Conservation (phyloP, 2,888 invertebrate species). For the Lycaena phlaeas region DNA sequence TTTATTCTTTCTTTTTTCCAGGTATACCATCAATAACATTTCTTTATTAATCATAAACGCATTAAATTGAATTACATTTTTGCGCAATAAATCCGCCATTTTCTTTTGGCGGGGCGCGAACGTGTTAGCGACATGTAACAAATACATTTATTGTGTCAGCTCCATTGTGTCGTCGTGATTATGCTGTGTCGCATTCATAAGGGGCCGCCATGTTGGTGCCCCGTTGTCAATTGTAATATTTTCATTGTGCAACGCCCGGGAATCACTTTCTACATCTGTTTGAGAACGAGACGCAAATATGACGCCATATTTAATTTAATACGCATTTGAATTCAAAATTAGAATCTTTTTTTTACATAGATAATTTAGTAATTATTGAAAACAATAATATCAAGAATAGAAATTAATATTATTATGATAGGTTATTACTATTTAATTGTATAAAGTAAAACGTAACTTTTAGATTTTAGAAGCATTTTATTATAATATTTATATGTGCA, state of each 20-base stretch:
- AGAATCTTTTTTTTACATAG: no score
- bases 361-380: no score
- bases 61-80: conserved; percentile 10
- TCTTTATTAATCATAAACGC: no score
- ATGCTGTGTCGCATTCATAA: conserved; percentile 24
- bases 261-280: conserved; percentile 13
- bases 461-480: no score
- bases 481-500: no score
- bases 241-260: conserved; percentile 16
- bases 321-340: neutral
- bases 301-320: conserved; percentile 5
- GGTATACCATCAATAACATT: no score
- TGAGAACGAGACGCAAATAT: neutral
- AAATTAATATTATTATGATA: no score
- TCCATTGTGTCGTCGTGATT: conserved; percentile 25
- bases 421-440: no score
- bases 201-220: conserved; percentile 19
- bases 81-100: conserved; percentile 16
- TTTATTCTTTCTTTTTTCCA: no score
- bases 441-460: no score
- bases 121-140: conserved; percentile 17
- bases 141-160: conserved; percentile 19
- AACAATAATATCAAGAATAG: no score
- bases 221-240: conserved; percentile 8
- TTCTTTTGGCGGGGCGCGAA: conserved; percentile 11